Base-by-base conservation (phyloP, 2,797 vertebrate genomes). In the Intellagama lesueurii region DNA sequence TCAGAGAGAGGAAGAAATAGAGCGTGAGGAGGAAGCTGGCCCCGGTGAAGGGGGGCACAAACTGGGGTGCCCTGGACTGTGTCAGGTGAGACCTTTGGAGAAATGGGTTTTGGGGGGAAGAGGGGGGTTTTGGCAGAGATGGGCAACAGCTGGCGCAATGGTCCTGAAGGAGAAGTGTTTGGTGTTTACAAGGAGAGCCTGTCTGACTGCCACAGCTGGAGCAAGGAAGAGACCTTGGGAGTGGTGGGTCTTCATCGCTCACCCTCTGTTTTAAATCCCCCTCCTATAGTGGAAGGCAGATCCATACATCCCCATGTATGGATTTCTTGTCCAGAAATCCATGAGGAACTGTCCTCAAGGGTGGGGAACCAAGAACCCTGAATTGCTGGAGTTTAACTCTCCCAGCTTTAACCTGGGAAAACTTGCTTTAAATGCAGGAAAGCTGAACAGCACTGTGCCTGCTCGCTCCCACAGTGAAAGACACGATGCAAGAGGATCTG, bases 21-120 rank as follows among this genome's bases (percentile, higher is more conserved):
- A 93, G 84, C 64, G 86, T 93, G 94, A 93, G 91, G 60, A 94
- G 95, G 96, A 96, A 93, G 96, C 76, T 19, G 69, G 22, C 84
- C 87, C 9, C 76, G 89, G 79, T 82, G 78, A 56, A 44, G 40
- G 90, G 87, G 19, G 52, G 75, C 70, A 80, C 69, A 32, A 16
- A 47, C 79, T 17, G 90, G 91, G 75, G 77, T 70, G 47, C 76
- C 40, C 92, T 52, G 68, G 9, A 40, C 85, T 56, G 11, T n/a
- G 79, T 68, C 72, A 86, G 89, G 89, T 90, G 85, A 87, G 89
- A 14, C 72, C 79, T 30, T 47, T 24, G 47, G 56, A 32, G 52
- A 60, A 40, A 52, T 28, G 19, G 60, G 56, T 14, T 11, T 64
- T 14, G 85, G 26, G 83, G 26, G 64, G 3, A 4, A 49, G 82